Evolutionary conservation across 2,888 invertebrate genomes (phyloP).

Genomic region (Rhagium mordax): DNA sequence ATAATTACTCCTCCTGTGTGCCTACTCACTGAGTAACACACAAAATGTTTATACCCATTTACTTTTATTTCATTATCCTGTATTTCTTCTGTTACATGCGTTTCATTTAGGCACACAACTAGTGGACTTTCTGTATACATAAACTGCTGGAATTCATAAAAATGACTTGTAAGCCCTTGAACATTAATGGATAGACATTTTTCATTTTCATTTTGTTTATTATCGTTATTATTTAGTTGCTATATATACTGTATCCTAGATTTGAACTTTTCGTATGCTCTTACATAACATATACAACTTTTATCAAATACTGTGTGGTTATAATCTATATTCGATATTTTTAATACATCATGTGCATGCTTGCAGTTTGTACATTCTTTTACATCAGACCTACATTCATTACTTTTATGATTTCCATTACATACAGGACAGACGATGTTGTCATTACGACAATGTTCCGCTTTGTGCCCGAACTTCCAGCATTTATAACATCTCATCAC

Average conservation of each 20-base stretch:
- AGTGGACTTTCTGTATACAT: too few relatives aligned
- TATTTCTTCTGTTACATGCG: background rate
- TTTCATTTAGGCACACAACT: too few relatives aligned
- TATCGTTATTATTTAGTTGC: too few relatives aligned
- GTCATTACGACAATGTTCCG: background rate
- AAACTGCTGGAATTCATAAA: too few relatives aligned
- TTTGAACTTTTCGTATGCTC: background rate
- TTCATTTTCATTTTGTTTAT: too few relatives aligned
- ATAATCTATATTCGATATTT: slow-evolving; percentile 14
- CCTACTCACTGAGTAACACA: background rate
- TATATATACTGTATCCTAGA: too few relatives aligned
- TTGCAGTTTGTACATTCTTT: slow-evolving; percentile 18
- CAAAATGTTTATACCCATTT: slow-evolving; percentile 11
- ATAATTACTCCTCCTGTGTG: background rate
- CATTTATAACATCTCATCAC: slow-evolving; percentile 38
- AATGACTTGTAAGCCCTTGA: too few relatives aligned
- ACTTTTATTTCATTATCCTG: background rate
- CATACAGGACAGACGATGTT: slow-evolving; percentile 1
- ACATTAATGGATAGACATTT: too few relatives aligned
- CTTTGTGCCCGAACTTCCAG: slow-evolving; percentile 34
- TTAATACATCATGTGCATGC: too few relatives aligned
- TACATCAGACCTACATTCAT: background rate
- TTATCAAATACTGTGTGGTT: background rate
- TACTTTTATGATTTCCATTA: too few relatives aligned
- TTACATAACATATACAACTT: slow-evolving; percentile 19